phyloP scores from a whole-genome alignment of 2,797 vertebrate species.

The Poecilia wingei region DNA sequence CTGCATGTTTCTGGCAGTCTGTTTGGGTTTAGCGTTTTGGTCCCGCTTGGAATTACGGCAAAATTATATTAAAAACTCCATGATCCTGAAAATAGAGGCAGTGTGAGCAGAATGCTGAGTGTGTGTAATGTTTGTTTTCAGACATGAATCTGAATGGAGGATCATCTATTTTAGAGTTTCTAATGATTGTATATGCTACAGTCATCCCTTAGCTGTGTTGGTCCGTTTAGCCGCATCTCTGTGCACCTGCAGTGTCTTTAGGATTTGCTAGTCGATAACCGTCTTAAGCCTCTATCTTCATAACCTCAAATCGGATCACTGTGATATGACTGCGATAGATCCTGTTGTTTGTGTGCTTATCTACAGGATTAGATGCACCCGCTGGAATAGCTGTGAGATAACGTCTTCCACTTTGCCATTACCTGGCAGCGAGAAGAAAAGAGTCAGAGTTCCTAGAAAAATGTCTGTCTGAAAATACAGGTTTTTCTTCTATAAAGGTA shows the following conservation, averaged over 20 bases:
- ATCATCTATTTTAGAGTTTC: neutral
- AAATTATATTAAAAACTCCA: neutral
- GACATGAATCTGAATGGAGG: too few relatives aligned
- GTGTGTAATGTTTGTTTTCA: neutral
- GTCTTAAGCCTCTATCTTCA: conserved; percentile 53
- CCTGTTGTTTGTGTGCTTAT: conserved; percentile 62
- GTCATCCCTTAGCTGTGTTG: neutral
- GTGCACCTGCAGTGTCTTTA: conserved; percentile 30
- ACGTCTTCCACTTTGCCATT: conserved; percentile 33
- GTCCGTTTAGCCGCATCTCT: conserved; percentile 16
- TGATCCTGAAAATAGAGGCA: neutral
- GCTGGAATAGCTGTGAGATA: conserved; percentile 22
- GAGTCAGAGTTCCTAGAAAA: conserved; percentile 10
- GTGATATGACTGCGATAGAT: conserved; percentile 40
- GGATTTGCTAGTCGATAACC: conserved; percentile 46
- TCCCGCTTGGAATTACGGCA: neutral
- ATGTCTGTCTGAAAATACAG: conserved; percentile 5
- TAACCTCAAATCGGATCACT: conserved; percentile 63
- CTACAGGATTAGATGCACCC: conserved; percentile 60
- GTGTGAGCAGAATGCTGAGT: conserved; percentile 4
- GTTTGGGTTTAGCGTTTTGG: conserved; percentile 5
- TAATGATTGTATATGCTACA: conserved; percentile 5
- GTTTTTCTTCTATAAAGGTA: conserved; percentile 7
- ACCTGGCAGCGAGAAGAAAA: conserved; percentile 20
- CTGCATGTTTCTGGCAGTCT: neutral